phyloP scores from a whole-genome alignment of 2,797 vertebrate genomes.

The Phaenicophaeus curvirostris region DNA sequence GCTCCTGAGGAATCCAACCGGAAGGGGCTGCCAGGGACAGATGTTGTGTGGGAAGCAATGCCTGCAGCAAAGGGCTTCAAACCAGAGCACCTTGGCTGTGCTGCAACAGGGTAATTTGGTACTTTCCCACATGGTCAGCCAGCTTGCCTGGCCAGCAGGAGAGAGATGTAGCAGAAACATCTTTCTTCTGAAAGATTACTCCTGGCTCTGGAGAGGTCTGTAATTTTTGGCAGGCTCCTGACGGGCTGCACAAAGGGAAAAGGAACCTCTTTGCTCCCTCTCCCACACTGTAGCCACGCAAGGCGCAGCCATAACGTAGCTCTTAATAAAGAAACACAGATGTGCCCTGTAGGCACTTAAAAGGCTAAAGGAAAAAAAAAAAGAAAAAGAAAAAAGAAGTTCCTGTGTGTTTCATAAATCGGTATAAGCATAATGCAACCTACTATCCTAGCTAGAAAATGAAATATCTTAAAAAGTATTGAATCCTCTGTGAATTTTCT shows the following conservation, averaged over 20 bases:
- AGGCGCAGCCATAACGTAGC: background rate
- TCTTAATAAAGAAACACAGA: constrained; percentile 38
- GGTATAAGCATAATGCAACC: constrained; percentile 9
- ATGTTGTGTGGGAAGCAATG: background rate
- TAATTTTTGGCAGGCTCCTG: constrained; percentile 38
- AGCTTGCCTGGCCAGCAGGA: constrained; percentile 10
- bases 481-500: constrained; percentile 63
- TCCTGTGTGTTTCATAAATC: constrained; percentile 50
- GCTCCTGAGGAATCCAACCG: background rate
- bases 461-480: constrained; percentile 34
- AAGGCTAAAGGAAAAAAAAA: background rate
- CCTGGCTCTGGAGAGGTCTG: constrained; percentile 7
- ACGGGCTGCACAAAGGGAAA: background rate
- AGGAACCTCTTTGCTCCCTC: constrained; percentile 8
- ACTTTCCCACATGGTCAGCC: constrained; percentile 45
- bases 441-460: constrained; percentile 22
- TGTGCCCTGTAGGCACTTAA: constrained; percentile 40
- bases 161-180: constrained; percentile 20
- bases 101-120: background rate
- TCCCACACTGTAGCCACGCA: background rate
- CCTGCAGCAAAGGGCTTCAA: constrained; percentile 8
- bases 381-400: background rate
- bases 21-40: background rate
- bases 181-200: background rate
- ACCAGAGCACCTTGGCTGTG: background rate